These are phyloP conservation scores for Auanema freiburgensis DNA, from an alignment of 2,888 invertebrate genomes.

Conservation along the genomic window DNA sequence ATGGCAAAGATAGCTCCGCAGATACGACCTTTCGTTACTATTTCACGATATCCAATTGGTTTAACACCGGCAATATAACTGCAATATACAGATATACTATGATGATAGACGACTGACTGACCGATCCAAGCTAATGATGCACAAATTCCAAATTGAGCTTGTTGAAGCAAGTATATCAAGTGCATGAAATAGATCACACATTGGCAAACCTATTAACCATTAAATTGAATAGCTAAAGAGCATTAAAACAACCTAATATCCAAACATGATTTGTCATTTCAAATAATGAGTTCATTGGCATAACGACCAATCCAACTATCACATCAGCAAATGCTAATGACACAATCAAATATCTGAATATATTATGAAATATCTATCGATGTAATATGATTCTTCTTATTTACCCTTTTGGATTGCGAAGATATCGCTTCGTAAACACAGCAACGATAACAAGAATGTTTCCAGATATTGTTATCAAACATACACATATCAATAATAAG, in stretches of 20 bases:
- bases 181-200: constrained; percentile 97
- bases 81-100: constrained; percentile 70
- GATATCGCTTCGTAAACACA: constrained; percentile 85
- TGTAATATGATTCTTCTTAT: constrained; percentile 1
- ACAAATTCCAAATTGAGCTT: constrained; percentile 92
- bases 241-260: constrained; percentile 56
- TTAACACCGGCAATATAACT: constrained; percentile 96
- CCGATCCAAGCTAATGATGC: constrained; percentile 76
- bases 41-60: constrained; percentile 92
- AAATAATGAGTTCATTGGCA: constrained; percentile 77
- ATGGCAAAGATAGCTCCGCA: constrained; percentile 86
- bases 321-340: constrained; percentile 95
- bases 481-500: constrained; percentile 82
- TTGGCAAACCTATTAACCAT: constrained; percentile 78
- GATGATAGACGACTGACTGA: constrained; percentile 3
- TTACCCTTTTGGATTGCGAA: constrained; percentile 89
- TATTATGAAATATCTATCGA: constrained; percentile 3
- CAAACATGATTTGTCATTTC: constrained; percentile 62
- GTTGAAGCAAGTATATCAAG: constrained; percentile 95
- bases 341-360: not conserved
- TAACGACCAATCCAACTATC: constrained; percentile 90
- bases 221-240: too few species aligned
- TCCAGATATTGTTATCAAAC: constrained; percentile 88
- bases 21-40: constrained; percentile 86
- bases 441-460: constrained; percentile 91